Percentiles rank a stretch among this genome's conserved stretches.
These are phyloP conservation scores for Ladona fulva DNA, from an alignment of 1,140 invertebrate species.

Conservation along the genomic window DNA sequence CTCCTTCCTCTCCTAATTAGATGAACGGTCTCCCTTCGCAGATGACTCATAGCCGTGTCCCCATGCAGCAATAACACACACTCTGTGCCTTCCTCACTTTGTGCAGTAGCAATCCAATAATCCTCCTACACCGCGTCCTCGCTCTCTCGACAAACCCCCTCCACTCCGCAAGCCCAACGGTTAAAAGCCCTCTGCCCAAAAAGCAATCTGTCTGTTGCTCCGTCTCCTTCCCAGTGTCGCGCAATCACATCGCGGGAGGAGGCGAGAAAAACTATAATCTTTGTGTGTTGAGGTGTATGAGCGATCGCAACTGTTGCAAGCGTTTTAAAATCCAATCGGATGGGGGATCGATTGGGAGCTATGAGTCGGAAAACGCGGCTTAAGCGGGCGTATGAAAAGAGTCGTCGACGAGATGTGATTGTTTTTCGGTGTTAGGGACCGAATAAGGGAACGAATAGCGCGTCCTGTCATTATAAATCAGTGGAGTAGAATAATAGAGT, in stretches of 20 bases:
- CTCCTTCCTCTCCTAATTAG: not conserved
- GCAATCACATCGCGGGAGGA: not conserved
- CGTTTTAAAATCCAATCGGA: not conserved
- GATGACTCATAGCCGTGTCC: not conserved
- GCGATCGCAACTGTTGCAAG: not conserved
- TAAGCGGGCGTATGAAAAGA: too few species aligned
- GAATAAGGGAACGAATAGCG: too few species aligned
- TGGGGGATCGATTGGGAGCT: not conserved
- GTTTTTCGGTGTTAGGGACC: too few species aligned
- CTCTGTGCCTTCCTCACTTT: not conserved
- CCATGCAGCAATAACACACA: not conserved
- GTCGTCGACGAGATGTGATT: too few species aligned
- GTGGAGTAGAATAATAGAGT: too few species aligned
- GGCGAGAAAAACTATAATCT: not conserved
- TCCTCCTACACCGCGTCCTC: not conserved
- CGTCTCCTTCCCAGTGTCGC: not conserved
- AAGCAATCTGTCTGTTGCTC: not conserved
- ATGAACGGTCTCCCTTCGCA: not conserved
- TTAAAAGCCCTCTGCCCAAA: not conserved
- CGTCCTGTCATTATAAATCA: too few species aligned
- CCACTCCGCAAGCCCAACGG: not conserved
- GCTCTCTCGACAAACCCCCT: not conserved
- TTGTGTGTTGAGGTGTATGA: not conserved
- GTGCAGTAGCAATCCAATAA: not conserved
- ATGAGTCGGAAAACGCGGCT: not conserved